phyloP scores from a whole-genome alignment of 2,113 vertebrate genomes.

The Pavo muticus region DNA sequence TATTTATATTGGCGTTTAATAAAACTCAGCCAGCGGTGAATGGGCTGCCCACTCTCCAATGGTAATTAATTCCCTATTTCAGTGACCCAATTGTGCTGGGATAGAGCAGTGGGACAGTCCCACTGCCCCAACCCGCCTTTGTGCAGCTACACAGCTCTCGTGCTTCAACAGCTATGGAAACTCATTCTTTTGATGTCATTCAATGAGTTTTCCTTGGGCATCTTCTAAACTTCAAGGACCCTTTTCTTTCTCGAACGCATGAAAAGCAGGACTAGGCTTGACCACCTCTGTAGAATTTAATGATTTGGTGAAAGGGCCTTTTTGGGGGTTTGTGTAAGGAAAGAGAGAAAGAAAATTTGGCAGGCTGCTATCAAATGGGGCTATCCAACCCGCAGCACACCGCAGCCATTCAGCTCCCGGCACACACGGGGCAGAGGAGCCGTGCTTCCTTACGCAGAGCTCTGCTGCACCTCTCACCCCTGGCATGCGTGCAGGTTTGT shows the following conservation, averaged over 20 bases:
- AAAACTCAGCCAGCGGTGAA: conserved; percentile 86
- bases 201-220: conserved; percentile 87
- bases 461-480: too few species aligned
- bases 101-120: conserved; percentile 84
- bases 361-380: conserved; percentile 45
- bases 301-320: conserved; percentile 83
- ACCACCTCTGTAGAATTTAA: conserved; percentile 87
- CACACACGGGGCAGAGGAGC: too few species aligned
- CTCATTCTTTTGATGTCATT: conserved; percentile 89
- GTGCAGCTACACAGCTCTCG: conserved; percentile 84
- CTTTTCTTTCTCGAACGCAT: conserved; percentile 80
- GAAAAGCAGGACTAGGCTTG: conserved; percentile 85
- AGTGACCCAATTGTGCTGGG: conserved; percentile 88
- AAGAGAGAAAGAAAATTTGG: conserved; percentile 75
- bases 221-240: conserved; percentile 89
- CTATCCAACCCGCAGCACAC: neutral
- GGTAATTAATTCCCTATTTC: conserved; percentile 91
- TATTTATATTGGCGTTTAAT: conserved; percentile 92
- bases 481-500: too few species aligned
- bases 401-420: too few species aligned
- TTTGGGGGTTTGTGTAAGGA: conserved; percentile 65
- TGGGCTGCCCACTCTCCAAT: conserved; percentile 87
- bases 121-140: conserved; percentile 81
- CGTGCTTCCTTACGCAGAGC: too few species aligned
- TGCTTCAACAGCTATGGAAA: conserved; percentile 87